Conservation (phyloP, 2,888 invertebrate species). For the Eilema depressum region DNA sequence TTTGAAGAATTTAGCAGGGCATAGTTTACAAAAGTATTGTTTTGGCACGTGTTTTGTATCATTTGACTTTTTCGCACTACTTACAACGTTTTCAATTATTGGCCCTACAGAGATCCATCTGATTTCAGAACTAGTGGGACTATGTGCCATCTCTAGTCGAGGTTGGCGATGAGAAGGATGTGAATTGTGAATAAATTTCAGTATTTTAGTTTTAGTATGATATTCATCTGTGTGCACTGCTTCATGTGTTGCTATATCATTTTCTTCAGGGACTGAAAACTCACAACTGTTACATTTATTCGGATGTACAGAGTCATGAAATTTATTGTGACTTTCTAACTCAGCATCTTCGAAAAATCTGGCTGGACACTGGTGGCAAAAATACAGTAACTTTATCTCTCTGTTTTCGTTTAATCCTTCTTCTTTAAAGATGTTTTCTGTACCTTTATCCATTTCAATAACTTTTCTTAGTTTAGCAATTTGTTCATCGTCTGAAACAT, state of each 20-base stretch:
- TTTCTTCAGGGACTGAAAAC: constrained; percentile 91
- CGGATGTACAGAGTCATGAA: constrained; percentile 88
- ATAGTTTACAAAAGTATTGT: constrained; percentile 87
- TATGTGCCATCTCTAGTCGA: constrained; percentile 78
- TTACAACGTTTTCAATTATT: constrained; percentile 62
- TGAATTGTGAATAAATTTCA: constrained; percentile 89
- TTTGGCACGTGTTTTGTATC: constrained; percentile 72
- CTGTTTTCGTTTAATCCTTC: constrained; percentile 62
- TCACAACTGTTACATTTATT: constrained; percentile 92
- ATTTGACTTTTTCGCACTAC: constrained; percentile 58
- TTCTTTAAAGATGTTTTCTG: constrained; percentile 64
- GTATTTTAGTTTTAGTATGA: constrained; percentile 91
- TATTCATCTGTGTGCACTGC: constrained; percentile 93
- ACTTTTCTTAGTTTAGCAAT: constrained; percentile 79
- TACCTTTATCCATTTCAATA: constrained; percentile 74
- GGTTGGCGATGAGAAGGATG: constrained; percentile 90
- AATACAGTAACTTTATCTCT: constrained; percentile 87
- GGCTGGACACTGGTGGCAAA: constrained; percentile 94
- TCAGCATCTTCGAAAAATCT: constrained; percentile 93
- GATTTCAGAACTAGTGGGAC: constrained; percentile 65
- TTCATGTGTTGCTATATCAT: constrained; percentile 89
- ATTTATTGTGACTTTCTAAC: constrained; percentile 90
- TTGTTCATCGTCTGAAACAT: constrained; percentile 90
- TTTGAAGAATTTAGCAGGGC: constrained; percentile 92
- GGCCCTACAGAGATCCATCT: constrained; percentile 81